Conservation (phyloP, 1,140 invertebrate genomes). For the Mesaphorura yosii region DNA sequence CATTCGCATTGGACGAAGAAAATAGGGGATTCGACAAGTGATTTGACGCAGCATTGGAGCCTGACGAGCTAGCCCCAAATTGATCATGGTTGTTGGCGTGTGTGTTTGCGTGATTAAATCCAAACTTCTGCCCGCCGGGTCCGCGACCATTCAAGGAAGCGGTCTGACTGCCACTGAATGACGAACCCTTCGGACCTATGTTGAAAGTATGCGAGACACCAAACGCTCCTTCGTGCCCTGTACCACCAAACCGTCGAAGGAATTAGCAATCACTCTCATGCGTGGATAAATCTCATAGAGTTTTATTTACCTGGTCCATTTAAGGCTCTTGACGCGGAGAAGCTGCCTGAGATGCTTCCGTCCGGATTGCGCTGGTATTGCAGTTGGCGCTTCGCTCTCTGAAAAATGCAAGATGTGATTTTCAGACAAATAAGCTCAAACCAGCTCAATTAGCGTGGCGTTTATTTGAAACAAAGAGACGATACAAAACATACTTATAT, state of each 20-base stretch:
- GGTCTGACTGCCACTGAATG: neutral
- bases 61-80: constrained; percentile 1
- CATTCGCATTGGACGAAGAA: neutral
- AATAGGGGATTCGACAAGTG: constrained; percentile 4
- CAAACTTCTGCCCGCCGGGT: constrained; percentile 2
- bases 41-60: constrained; percentile 5
- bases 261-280: too few species aligned
- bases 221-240: neutral
- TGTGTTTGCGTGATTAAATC: constrained; percentile 4
- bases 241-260: too few species aligned
- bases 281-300: too few species aligned
- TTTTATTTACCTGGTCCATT: too few species aligned
- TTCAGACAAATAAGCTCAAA: too few species aligned
- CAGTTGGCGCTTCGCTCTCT: constrained; percentile 4
- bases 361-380: constrained; percentile 1
- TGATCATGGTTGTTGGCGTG: neutral
- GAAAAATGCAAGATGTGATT: too few species aligned
- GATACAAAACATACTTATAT: too few species aligned
- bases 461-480: too few species aligned
- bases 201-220: constrained; percentile 7
- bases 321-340: constrained; percentile 3
- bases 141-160: neutral
- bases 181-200: constrained; percentile 6
- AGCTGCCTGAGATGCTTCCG: constrained; percentile 1
- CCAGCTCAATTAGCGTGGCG: too few species aligned